These are phyloP conservation scores for Addax nasomaculatus DNA, from an alignment of 2,113 vertebrate genomes.

Conservation along the genomic window DNA sequence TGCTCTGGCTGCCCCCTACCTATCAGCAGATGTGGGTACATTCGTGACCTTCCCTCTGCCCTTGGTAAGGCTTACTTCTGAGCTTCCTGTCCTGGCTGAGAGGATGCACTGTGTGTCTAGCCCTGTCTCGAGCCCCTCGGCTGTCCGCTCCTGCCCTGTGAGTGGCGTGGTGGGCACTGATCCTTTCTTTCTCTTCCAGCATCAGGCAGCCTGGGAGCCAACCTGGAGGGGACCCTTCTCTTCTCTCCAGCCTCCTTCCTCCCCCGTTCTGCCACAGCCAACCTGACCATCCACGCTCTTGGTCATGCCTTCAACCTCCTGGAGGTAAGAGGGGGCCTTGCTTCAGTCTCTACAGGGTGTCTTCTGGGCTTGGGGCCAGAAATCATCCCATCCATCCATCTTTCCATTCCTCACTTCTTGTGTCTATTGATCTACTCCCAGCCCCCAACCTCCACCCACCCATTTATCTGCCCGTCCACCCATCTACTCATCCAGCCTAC, in stretches of 20 bases:
- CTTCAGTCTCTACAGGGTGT: neutral
- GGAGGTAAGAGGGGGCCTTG: constrained; percentile 80
- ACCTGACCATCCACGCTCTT: constrained; percentile 84
- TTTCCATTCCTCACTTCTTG: neutral
- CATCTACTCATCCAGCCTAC: neutral
- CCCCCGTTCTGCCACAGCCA: constrained; percentile 83
- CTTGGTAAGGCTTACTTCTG: neutral
- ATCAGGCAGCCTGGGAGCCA: constrained; percentile 83
- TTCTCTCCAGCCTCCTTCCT: constrained; percentile 90
- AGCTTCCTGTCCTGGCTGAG: neutral
- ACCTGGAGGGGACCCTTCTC: constrained; percentile 85
- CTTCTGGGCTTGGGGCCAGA: neutral
- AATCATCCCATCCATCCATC: rapidly evolving
- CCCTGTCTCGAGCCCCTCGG: neutral
- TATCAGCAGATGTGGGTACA: neutral
- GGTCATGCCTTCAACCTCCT: constrained; percentile 87
- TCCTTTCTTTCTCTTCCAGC: neutral
- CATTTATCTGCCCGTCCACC: too few species aligned
- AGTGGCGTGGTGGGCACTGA: rapidly evolving
- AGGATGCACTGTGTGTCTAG: too few species aligned
- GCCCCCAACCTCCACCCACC: neutral
- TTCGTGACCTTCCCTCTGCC: neutral
- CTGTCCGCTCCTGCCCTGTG: too few species aligned
- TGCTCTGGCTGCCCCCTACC: neutral
- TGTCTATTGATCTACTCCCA: neutral